Percentiles rank a stretch among this genome's conserved stretches.
These are phyloP conservation scores for Poecilobothrus nobilitatus DNA, from an alignment of 2,888 invertebrate genomes.

Conservation along the genomic window DNA sequence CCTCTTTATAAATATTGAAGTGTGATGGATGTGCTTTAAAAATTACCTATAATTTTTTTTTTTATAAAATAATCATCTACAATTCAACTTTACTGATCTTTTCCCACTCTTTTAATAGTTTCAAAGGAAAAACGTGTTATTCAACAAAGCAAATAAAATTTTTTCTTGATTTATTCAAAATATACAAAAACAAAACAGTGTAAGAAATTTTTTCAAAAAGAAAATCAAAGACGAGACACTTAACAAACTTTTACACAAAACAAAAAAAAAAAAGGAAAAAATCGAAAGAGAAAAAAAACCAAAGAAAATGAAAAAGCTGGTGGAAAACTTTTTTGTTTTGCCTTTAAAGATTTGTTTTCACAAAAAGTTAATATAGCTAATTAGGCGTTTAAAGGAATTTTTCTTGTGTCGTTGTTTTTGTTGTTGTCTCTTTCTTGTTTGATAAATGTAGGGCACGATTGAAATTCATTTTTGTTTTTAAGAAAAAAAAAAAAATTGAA, in stretches of 20 bases:
- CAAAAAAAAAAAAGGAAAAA: background rate
- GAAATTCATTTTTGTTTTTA: background rate
- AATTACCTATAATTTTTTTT: no score
- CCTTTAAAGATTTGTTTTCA: background rate
- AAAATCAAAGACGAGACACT: background rate
- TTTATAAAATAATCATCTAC: no score
- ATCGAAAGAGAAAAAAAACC: background rate
- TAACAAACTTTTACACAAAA: background rate
- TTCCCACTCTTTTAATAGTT: no score
- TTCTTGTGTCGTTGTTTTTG: background rate
- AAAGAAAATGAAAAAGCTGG: background rate
- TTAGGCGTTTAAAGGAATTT: background rate
- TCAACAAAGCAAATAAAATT: no score
- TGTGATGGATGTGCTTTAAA: no score
- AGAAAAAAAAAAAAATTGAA: background rate
- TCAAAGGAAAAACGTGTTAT: no score
- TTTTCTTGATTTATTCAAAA: no score
- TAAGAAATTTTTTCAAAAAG: background rate
- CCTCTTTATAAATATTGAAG: no score
- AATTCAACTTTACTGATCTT: no score
- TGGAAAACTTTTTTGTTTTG: background rate
- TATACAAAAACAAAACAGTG: no score
- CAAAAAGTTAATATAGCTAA: background rate
- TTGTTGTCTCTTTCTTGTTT: background rate
- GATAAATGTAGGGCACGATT: background rate